A percentile compares a stretch with the other conserved stretches of the same genome.
phyloP scores from a whole-genome alignment of 2,888 invertebrate species.

The Brenthis daphne region DNA sequence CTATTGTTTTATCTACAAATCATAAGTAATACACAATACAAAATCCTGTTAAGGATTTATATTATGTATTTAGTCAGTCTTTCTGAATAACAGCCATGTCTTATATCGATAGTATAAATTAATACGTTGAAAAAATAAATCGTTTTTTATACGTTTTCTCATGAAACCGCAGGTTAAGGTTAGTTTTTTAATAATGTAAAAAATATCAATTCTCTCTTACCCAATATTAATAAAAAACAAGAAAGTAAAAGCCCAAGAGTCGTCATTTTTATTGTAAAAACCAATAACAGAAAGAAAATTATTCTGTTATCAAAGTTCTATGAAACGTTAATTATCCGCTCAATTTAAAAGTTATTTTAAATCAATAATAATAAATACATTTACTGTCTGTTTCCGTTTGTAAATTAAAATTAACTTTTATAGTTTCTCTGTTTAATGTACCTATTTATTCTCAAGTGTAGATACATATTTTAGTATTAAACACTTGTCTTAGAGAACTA shows the following conservation, averaged over 20 bases:
- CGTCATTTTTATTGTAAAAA: slow-evolving; percentile 31
- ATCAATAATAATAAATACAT: slow-evolving; percentile 7
- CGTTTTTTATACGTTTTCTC: too few species aligned
- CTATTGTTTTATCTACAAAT: too few species aligned
- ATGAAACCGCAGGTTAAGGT: too few species aligned
- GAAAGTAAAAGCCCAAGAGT: slow-evolving; percentile 21
- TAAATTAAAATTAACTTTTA: slow-evolving; percentile 13
- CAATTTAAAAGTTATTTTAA: slow-evolving; percentile 24
- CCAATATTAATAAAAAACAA: slow-evolving; percentile 35
- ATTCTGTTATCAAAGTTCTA: slow-evolving; percentile 24
- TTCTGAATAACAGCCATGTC: too few species aligned
- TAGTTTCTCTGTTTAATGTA: slow-evolving; percentile 11
- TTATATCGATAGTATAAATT: too few species aligned
- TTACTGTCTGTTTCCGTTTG: slow-evolving; percentile 14
- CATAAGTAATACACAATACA: too few species aligned
- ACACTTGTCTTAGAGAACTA: too few species aligned
- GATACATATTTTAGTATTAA: too few species aligned
- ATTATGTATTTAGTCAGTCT: background rate
- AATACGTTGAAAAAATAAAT: too few species aligned
- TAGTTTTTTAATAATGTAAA: background rate
- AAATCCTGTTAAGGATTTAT: too few species aligned
- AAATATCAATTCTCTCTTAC: slow-evolving; percentile 30
- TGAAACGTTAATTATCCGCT: slow-evolving; percentile 33
- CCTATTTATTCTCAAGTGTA: too few species aligned
- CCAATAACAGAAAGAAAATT: slow-evolving; percentile 27